Evolutionary conservation across 2,113 vertebrate species (phyloP).

Genomic region (Calyptomena viridis): DNA sequence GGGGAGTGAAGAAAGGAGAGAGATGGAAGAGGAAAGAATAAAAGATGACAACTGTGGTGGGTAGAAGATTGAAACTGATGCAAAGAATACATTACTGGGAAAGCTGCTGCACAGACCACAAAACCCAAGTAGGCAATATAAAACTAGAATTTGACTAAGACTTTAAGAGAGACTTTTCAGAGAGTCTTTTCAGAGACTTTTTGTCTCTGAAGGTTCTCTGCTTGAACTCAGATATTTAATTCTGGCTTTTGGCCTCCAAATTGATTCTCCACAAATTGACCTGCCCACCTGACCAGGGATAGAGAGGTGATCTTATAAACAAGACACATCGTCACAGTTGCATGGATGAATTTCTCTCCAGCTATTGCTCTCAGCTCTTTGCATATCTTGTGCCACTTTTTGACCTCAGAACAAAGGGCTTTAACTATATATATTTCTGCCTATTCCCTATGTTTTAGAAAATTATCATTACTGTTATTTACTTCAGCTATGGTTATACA

Average conservation of each 20-base stretch:
- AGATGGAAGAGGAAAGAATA: background rate
- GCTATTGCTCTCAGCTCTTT: background rate
- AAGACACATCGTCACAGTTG: background rate
- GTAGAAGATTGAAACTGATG: background rate
- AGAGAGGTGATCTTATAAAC: background rate
- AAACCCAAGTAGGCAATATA: background rate
- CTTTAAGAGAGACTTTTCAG: no score
- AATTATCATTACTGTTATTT: background rate
- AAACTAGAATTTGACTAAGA: background rate
- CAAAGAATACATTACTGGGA: background rate
- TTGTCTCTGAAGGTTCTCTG: background rate
- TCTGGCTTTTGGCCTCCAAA: background rate
- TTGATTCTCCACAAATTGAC: background rate
- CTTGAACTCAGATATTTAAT: background rate
- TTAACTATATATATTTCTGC: background rate
- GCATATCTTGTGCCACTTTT: background rate
- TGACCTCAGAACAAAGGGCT: constrained; percentile 11
- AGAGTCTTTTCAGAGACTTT: no score
- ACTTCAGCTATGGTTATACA: background rate
- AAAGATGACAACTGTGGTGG: background rate
- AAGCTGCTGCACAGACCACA: background rate
- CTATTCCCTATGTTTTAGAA: background rate
- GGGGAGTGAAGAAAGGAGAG: background rate
- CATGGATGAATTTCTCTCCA: background rate
- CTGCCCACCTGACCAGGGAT: background rate